These are phyloP conservation scores for Thripadectes ignobilis DNA, from an alignment of 2,797 vertebrate species.

Conservation along the genomic window DNA sequence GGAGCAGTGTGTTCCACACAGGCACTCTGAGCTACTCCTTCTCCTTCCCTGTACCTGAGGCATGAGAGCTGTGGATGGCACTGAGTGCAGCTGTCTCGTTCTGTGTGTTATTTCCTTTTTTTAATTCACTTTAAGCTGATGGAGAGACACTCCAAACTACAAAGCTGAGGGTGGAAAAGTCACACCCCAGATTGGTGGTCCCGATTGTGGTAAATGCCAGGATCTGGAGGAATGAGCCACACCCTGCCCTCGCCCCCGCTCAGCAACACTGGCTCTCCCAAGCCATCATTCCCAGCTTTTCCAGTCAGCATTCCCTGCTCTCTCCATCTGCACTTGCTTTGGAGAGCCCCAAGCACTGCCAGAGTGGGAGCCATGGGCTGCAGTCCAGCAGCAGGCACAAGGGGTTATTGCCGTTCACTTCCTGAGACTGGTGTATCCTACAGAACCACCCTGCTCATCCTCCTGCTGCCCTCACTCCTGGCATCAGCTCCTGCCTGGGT, in stretches of 20 bases:
- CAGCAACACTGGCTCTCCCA: background rate
- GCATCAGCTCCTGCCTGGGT: background rate
- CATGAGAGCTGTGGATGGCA: background rate
- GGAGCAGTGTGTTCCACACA: background rate
- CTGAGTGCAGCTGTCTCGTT: fast-evolving
- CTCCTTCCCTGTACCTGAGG: background rate
- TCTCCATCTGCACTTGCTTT: background rate
- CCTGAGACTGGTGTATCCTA: background rate
- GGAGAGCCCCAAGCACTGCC: background rate
- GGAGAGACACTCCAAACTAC: background rate
- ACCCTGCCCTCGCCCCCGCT: background rate
- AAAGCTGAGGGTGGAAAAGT: background rate
- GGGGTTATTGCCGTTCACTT: background rate
- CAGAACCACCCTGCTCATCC: background rate
- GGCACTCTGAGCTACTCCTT: background rate
- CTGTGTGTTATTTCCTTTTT: too few species aligned
- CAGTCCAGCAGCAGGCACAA: background rate
- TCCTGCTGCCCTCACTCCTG: background rate
- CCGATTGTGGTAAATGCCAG: fast-evolving
- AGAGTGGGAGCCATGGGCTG: background rate
- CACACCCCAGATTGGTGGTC: fast-evolving
- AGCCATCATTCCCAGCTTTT: background rate
- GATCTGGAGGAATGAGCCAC: fast-evolving
- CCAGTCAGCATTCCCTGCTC: background rate
- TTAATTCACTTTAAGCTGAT: background rate